Base-by-base conservation (phyloP, 2,797 vertebrate species). In the Hapalemur alaotrensis region DNA sequence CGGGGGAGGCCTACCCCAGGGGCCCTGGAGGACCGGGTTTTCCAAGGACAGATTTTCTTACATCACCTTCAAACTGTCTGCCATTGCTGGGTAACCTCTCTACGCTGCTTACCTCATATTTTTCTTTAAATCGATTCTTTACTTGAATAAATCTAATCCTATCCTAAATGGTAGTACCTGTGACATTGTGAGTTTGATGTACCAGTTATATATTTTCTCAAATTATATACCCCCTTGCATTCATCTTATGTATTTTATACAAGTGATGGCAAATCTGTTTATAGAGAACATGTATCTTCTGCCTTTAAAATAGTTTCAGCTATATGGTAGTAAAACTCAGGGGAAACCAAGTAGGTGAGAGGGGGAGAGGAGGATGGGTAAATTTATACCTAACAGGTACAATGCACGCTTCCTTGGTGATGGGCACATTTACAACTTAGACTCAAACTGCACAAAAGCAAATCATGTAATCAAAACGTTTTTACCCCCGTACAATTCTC, bases 241-340 rank as follows among this genome's bases (percentile, higher is more conserved):
- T 89, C 11, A 61, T 79, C 28, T 83, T 52, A 57, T 70, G 20
- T 41, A 17, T 86, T 89, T 96, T 82, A 43, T 89, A 59, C 3
- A 91, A 90, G 38, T 46, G 28, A 70, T 70, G 52, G 50, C 17
- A 1, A 52, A 43, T 79, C 43, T 61, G 35, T 86, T 91, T 69
- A 67, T 50, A 69, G 12, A 83, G 67, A 80, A 54, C 30, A 59
- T 78, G 7, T 63, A 52, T 81, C 80, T 93, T 90, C 48, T 63
- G 63, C n/a, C 32, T 93, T 91, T 91, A 81, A 91, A 92, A 38
- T 81, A 28, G 14, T 96, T 91, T 70, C 65, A 54, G 48, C 57
- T 96, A 28, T 59, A 12, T 59, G 57, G 23, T 59, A 11, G 10
- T 59, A 59, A 23, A 57, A 57, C 54, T 57, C 54, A 57, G 23